Evolutionary conservation across 2,888 invertebrate genomes (phyloP), one percentile per base, ranked within the genome.

Genomic region (Melanostoma mellinum): DNA sequence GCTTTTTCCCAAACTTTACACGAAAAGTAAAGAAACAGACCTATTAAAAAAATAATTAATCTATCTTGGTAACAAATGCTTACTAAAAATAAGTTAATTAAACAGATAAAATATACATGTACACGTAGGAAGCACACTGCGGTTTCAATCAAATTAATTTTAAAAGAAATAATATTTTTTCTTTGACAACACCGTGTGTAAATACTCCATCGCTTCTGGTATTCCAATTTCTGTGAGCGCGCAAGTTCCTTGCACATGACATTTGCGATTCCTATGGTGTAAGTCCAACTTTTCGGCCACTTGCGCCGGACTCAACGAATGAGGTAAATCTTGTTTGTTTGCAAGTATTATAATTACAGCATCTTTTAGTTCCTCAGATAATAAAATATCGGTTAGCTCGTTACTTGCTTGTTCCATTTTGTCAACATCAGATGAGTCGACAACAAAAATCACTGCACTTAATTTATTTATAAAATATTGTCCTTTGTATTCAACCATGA

Each of bases 281-380:
- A 61, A 35, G 35, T 46, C 36, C 1, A 63, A 36, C 32, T 38
- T 48, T 5, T 63, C 63, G n/a, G 48, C 63, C 4, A 63, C 2
- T 32, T 50, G 0, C 9, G n/a, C 6, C 2, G 63, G 48, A 30
- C 8, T 48, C 30, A 63, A n/a, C 38, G 63, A 36, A 63, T 38
- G 36, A 0, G 48, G 38, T 3, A 50, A 3, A 6, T 63, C 63
- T 50, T 63, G 63, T n/a, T 63, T 63, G 38, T 63, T 63, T 48
- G 63, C 48, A 30, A 38, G 38, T 38, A 63, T 1, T 6, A 63
- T 0, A n/a, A 61, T 30, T 0, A 30, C 3, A 5, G 38, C 36
- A 38, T 48, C 30, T 6, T 63, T 48, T 1, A 63, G 30, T 30
- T 48, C 3, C 6, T 36, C 36, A 63, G 3, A 9, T 3, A 36